Evolutionary conservation across 2,113 vertebrate genomes (phyloP), one percentile per base, ranked within the genome.

Genomic region (Clarias magur): DNA sequence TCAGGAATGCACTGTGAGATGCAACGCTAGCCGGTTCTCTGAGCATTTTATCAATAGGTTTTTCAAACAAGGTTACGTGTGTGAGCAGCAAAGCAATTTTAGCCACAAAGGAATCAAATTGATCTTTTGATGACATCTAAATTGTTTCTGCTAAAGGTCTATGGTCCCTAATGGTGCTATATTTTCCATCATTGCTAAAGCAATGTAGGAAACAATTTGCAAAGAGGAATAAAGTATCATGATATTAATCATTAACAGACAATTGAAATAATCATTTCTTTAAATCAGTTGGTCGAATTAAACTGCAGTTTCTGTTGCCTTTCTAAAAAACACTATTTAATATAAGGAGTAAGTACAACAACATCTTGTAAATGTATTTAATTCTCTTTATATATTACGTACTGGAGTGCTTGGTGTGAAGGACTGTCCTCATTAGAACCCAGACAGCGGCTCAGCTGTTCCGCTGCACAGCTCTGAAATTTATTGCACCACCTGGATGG

Each of bases 91-190:
- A 19, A 34, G 54, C 78, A 59, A 59, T 80, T 59, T 59, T 59
- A 57, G 17, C 78, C 16, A 59, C 56, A 80, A 16, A 59, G 78
- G 54, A 57, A 59, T 59, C n/a, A 34, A 59, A 59, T 21, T 34
- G 78, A 80, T 79, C 53, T 57, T 57, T 27, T 17, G n/a, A 30
- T 79, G 76, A 79, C 53, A 79, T 76, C 42, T 76, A 56, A n/a
- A 27, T 53, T 30, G n/a, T 27, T 79, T 19, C 76, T 27, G 3
- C 30, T 79, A 56, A 15, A 56, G 53, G 48, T 27, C 48, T 56
- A 17, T 80, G 16, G 16, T 80, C 7, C n/a, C 0, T 56, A 27
- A 57, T 79, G 1, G 25, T 19, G 25, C 54, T 79, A 19, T 17
- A 9, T n/a, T n/a, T 0, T 48, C 9, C 4, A 21, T 23, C 17